These are phyloP conservation scores for Drosophila pectinifera DNA, from an alignment of 1,140 invertebrate genomes.

Conservation along the genomic window DNA sequence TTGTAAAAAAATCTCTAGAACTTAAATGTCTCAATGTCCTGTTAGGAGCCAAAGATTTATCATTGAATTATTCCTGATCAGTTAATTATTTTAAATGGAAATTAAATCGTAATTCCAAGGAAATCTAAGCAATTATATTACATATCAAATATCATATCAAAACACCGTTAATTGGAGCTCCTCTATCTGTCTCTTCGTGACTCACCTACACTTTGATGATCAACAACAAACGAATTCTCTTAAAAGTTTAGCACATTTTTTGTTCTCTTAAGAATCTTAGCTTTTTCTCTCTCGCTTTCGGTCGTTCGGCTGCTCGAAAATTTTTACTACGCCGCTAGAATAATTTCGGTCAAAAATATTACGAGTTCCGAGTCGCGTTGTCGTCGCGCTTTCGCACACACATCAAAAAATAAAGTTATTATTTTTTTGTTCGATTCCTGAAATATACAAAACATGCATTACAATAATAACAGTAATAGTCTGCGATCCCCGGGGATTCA, in stretches of 20 bases:
- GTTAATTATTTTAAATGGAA: too few relatives aligned
- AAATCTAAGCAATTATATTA: background rate
- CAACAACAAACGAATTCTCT: constrained; percentile 9
- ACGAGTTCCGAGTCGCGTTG: constrained; percentile 60
- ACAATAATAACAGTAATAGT: constrained; percentile 28
- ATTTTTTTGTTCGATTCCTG: background rate
- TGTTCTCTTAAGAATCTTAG: constrained; percentile 20
- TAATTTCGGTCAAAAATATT: constrained; percentile 73
- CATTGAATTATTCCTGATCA: too few relatives aligned
- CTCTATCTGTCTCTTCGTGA: constrained; percentile 6
- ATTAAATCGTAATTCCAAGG: background rate
- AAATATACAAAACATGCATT: constrained; percentile 38
- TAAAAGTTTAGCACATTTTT: constrained; percentile 1
- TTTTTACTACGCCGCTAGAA: constrained; percentile 78
- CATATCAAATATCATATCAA: constrained; percentile 12
- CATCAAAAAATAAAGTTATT: constrained; percentile 24
- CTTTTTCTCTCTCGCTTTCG: constrained; percentile 14
- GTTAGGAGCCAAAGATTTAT: too few relatives aligned
- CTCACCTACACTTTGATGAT: constrained; percentile 1
- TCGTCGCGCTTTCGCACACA: constrained; percentile 63
- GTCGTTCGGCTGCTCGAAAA: constrained; percentile 39
- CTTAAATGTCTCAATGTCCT: too few relatives aligned
- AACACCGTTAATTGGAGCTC: constrained; percentile 41
- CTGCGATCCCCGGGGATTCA: constrained; percentile 25
- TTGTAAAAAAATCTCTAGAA: too few relatives aligned